Evolutionary conservation across 2,797 vertebrate species (phyloP), one percentile per base, ranked within the genome.

Genomic region (Hozukius guyotensis): DNA sequence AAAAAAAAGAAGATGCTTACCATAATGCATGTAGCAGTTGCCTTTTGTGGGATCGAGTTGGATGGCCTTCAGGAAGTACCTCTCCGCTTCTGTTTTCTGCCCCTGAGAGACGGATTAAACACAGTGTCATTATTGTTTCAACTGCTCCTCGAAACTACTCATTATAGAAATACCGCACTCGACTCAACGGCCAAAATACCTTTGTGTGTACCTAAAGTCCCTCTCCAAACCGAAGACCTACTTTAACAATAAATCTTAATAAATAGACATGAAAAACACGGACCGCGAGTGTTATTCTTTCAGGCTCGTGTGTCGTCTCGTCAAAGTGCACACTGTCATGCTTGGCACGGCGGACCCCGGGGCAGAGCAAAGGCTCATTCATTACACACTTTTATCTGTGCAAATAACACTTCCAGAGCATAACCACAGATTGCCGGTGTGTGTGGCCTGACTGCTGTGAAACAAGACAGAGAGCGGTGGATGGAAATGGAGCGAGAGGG

Each of bases 21-120:
- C 98, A 80, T 99, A 99, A 96, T 99, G 98, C 98, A 99, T 99
- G 93, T 99, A 99, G 94, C 98, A 99, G 94, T 98, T 99, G 93
- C 98, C 98, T 96, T 99, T 99, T 87, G 96, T 94, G 72, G 98
- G 97, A 94, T 99, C 98, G 71, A 99, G 96, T 74, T 98, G 97
- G 95, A 99, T 99, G 87, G 98, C 98, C 93, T 98, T 99, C 90
- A 98, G 83, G 87, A 99, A 99, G 95, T 97, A 98, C 89, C 95
- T 97, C 93, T 99, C 98, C 53, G 98, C 98, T 93, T 99, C 98
- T 78, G 89, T 94, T 93, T 99, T 99, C 92, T 97, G 97, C 81
- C 98, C 97, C 98, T 99, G 94, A 93, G 72, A 90, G 89, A 92
- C 32, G 36, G 56, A 90, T 85, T 72, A 86, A 86, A 81, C 60